A percentile compares a stretch with the other conserved stretches of the same genome.
Conservation (phyloP, 1,140 invertebrate species). For the Anastrepha ludens region DNA sequence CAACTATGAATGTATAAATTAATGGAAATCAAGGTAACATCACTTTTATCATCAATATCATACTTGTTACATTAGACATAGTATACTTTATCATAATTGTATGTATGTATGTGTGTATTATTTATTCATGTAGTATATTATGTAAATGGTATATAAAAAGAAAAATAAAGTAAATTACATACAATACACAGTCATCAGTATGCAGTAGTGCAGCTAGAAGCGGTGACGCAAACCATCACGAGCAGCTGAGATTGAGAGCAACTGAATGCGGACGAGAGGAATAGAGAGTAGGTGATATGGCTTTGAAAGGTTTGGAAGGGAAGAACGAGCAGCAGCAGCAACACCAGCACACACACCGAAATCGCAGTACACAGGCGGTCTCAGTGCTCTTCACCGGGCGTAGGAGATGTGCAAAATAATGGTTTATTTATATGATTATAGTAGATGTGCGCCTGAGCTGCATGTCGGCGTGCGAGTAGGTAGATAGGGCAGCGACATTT, state of each 20-base stretch:
- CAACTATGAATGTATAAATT: constrained; percentile 39
- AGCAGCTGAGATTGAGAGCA: constrained; percentile 2
- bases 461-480: too few relatives aligned
- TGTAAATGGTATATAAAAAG: constrained; percentile 46
- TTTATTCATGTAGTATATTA: constrained; percentile 13
- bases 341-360: background rate
- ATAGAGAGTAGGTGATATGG: background rate
- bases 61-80: constrained; percentile 5
- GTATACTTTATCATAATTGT: background rate
- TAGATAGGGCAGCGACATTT: too few relatives aligned
- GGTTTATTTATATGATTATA: too few relatives aligned
- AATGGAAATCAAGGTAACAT: constrained; percentile 50
- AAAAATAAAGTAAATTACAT: constrained; percentile 8
- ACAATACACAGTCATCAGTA: constrained; percentile 28
- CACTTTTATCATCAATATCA: constrained; percentile 11
- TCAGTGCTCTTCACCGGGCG: too few relatives aligned
- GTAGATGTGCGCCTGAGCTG: too few relatives aligned
- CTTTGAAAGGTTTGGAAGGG: background rate
- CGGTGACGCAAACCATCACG: background rate
- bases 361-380: background rate
- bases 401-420: too few relatives aligned
- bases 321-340: background rate
- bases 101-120: background rate
- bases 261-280: background rate
- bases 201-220: background rate